Evolutionary conservation across 2,113 vertebrate species (phyloP), one percentile per base, ranked within the genome.

Genomic region (Tragelaphus buxtoni): DNA sequence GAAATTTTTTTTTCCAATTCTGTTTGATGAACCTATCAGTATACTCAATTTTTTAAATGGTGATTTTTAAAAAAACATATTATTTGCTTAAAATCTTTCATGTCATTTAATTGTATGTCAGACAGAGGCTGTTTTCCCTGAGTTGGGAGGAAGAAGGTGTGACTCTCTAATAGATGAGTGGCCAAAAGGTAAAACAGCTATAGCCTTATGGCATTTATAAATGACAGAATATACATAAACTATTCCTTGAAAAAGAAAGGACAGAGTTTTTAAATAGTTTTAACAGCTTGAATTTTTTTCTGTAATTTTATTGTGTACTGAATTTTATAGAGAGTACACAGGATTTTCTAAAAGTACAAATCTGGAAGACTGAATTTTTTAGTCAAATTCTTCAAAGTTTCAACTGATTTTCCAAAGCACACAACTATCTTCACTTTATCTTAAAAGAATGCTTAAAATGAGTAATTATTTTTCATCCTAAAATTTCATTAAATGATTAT

Each of bases 271-370:
- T n/a, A 94, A 94, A 84, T 49, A 61, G 49, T 5, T 9, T 65
- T 87, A 92, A 84, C 3, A 94, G 79, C 28, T 94, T 80, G 8
- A 55, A 69, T 39, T 95, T 91, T 45, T 60, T 30, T 35, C 32
- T 60, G 60, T 76, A 76, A 60, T 90, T 97, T 87, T 81, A 85
- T 13, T 58, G 28, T 65, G 26, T 42, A 69, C 45, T 83, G 9
- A 96, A 89, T 4, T 88, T 20, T 79, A 88, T 0, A 94, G 69
- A 96, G 92, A 90, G 35, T 61, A 89, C 49, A 89, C 10, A 84
- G 69, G 88, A 74, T 92, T 80, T 96, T 88, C 85, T 92, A 55
- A 91, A 94, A 92, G 39, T 84, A 79, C 2, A 94, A 90, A 93
- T 93, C 51, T 88, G 18, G 13, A 72, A 87, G 28, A 93, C 3